phyloP scores from a whole-genome alignment of 1,140 invertebrate genomes.

The Orchesella cincta region DNA sequence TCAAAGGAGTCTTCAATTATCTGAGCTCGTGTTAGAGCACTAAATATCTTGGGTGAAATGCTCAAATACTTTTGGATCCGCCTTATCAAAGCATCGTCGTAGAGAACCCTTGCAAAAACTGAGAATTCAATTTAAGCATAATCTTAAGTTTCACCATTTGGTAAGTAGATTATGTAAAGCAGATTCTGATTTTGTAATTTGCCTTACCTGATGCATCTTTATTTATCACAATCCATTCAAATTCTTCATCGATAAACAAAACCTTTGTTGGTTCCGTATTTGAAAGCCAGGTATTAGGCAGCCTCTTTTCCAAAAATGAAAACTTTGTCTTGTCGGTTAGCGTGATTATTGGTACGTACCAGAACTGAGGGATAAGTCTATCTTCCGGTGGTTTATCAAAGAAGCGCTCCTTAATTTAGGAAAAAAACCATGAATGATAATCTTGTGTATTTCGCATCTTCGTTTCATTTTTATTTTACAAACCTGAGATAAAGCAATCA shows the following conservation, averaged over 20 bases:
- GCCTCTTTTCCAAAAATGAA: constrained; percentile 6
- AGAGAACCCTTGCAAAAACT: constrained; percentile 1
- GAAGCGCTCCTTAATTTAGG: neutral
- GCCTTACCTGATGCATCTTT: constrained; percentile 27
- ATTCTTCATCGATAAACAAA: neutral
- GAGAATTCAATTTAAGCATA: neutral
- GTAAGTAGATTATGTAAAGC: too few species aligned
- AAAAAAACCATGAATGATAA: neutral
- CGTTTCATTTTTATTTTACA: too few species aligned
- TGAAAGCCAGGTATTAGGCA: constrained; percentile 26
- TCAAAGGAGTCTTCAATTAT: constrained; percentile 26
- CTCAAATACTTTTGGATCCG: neutral
- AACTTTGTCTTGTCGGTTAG: neutral
- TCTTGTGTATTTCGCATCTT: neutral
- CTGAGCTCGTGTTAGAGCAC: constrained; percentile 6
- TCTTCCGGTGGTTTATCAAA: neutral
- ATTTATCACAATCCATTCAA: constrained; percentile 30
- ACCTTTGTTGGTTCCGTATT: neutral
- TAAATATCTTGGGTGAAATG: neutral
- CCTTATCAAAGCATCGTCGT: neutral
- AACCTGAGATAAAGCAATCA: neutral
- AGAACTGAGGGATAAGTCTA: neutral
- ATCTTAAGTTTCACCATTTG: too few species aligned
- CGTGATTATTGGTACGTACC: neutral
- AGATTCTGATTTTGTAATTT: too few species aligned